Evolutionary conservation across 2,113 vertebrate species (phyloP), one percentile per base, ranked within the genome.

Genomic region (Callipepla squamata): DNA sequence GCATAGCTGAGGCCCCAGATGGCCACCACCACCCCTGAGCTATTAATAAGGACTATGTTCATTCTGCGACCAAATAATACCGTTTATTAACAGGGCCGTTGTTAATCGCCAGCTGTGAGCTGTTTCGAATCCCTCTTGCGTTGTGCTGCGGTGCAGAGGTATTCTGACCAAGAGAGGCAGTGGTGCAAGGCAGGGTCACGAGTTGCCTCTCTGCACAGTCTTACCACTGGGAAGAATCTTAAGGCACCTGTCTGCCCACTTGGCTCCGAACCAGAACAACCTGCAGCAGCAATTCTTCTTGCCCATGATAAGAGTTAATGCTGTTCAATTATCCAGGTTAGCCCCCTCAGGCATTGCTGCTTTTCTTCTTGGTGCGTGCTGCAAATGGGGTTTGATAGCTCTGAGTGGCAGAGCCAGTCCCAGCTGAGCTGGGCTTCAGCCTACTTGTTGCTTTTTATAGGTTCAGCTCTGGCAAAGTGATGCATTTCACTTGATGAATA

Each of bases 401-500:
- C 8, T 0, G 53, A 92, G 59, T 40, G 72, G 57, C 92, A 92
- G 76, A 95, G 68, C 47, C 51, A 47, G 32, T 85, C 83, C 83
- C 83, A 78, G 83, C 63, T 68, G 78, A 87, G 57, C 53, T 63
- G 72, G 51, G n/a, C 58, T 94, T 55, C 32, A 22, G n/a, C 1
- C 0, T 62, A 94, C 77, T 89, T 83, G 91, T 86, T 93, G 92
- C 80, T 92, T 87, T 89, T 93, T 94, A 91, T 78, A 91, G 85
- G 68, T 1, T 16, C 44, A 85, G 25, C 47, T 69, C 65, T 83
- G 51, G 61, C 34, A 86, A 91, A 90, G 65, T 26, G 40, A 82
- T 11, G 12, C 20, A 17, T 80, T 80, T 91, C 79, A 50, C 9
- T 9, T n/a, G 25, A n/a, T 94, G 82, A 73, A 76, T n/a, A 79